A percentile compares a stretch with the other conserved stretches of the same genome.
Evolutionary conservation across 2,113 vertebrate species (phyloP).

Genomic region (Hippocampus barbouri): DNA sequence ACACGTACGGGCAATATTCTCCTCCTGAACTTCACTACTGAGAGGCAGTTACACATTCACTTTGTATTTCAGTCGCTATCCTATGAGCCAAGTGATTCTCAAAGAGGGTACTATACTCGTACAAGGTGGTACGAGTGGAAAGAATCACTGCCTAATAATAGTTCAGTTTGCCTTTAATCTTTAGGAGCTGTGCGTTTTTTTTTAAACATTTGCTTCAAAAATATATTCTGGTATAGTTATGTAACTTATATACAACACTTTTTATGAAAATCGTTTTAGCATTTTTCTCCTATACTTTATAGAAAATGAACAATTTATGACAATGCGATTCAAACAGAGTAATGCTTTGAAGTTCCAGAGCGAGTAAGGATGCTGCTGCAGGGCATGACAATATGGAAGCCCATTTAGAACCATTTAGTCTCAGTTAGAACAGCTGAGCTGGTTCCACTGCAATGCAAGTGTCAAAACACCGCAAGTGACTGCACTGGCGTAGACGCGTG

Average conservation of each 20-base stretch:
- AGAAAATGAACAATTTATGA: neutral
- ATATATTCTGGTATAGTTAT: no score
- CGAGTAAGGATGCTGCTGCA: slow-evolving; percentile 21
- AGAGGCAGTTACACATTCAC: no score
- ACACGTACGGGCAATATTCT: no score
- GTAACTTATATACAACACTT: neutral
- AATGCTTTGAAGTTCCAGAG: slow-evolving; percentile 7
- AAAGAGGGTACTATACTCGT: no score
- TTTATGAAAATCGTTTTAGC: neutral
- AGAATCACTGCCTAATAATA: no score
- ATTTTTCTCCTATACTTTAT: neutral
- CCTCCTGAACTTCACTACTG: no score
- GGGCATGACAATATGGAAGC: slow-evolving; percentile 44
- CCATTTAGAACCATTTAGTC: slow-evolving; percentile 31
- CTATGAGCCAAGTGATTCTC: no score
- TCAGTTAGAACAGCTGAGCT: slow-evolving; percentile 42
- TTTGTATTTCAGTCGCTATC: no score
- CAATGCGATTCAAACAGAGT: neutral
- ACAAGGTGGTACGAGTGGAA: no score
- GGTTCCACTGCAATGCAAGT: slow-evolving; percentile 14
- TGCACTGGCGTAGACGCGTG: neutral
- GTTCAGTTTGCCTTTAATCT: no score
- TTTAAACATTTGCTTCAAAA: no score
- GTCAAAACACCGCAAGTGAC: slow-evolving; percentile 44
- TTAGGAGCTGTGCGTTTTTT: no score